phyloP scores from a whole-genome alignment of 2,888 invertebrate genomes.

The Hypena proboscidalis region DNA sequence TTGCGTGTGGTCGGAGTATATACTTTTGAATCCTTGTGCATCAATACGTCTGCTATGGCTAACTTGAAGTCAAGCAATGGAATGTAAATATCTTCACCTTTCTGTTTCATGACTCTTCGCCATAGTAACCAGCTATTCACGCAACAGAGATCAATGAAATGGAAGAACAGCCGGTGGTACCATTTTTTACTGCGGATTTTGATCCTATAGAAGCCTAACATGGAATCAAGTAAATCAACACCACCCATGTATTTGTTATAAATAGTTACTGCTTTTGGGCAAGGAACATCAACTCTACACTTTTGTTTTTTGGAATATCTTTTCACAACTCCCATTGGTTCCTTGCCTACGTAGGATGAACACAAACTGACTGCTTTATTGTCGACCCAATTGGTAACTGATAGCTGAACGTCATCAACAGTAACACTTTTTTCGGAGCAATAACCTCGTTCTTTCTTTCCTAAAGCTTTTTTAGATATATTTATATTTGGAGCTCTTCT shows the following conservation, averaged over 20 bases:
- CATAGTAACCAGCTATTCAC: constrained; percentile 42
- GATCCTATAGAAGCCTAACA: constrained; percentile 44
- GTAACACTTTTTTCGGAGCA: constrained; percentile 5
- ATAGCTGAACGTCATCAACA: constrained; percentile 17
- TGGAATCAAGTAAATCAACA: constrained; percentile 39
- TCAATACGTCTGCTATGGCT: constrained; percentile 21
- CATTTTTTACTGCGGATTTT: constrained; percentile 41
- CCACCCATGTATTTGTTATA: constrained; percentile 39
- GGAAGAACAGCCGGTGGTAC: constrained; percentile 44
- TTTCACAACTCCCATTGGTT: constrained; percentile 26
- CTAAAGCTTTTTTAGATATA: constrained; percentile 1
- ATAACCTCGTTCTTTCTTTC: constrained; percentile 6
- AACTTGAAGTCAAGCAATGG: constrained; percentile 33
- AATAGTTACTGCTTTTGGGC: constrained; percentile 33
- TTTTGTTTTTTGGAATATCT: constrained; percentile 32
- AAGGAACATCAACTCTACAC: constrained; percentile 26
- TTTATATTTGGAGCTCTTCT: not conserved
- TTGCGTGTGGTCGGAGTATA: constrained; percentile 29
- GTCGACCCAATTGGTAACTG: constrained; percentile 33
- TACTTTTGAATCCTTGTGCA: constrained; percentile 16
- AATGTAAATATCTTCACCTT: constrained; percentile 21
- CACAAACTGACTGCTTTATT: constrained; percentile 37
- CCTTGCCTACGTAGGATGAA: constrained; percentile 38
- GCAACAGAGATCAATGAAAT: constrained; percentile 35
- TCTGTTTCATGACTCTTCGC: constrained; percentile 30